phyloP scores from a whole-genome alignment of 1,140 invertebrate genomes.

The Pachyrhynchus sulphureomaculatus region DNA sequence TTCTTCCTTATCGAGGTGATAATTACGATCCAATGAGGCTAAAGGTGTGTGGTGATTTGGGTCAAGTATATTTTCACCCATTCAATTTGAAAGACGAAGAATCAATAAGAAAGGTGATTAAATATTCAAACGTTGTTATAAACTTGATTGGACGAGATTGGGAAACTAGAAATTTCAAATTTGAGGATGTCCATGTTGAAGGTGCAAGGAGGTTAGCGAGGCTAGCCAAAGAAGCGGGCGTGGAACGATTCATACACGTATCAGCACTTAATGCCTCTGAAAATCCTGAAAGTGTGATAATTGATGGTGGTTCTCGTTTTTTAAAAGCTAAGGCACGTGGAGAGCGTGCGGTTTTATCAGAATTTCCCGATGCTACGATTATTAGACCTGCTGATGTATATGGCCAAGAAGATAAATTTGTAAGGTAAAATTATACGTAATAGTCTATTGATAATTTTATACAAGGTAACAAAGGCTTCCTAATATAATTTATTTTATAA shows the following conservation, averaged over 20 bases:
- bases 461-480: too few species aligned
- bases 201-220: conserved; percentile 74
- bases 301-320: conserved; percentile 54
- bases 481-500: too few species aligned
- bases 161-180: conserved; percentile 88
- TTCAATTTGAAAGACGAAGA: conserved; percentile 86
- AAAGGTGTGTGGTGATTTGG: conserved; percentile 90
- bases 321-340: conserved; percentile 66
- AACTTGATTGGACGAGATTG: conserved; percentile 91
- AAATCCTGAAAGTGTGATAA: conserved; percentile 60
- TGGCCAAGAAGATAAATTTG: conserved; percentile 85
- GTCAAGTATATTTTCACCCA: conserved; percentile 90
- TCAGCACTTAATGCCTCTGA: conserved; percentile 73
- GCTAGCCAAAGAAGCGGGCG: conserved; percentile 72
- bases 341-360: conserved; percentile 84
- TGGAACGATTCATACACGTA: conserved; percentile 83
- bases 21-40: conserved; percentile 72
- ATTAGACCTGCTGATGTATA: conserved; percentile 88
- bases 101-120: conserved; percentile 82
- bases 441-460: too few species aligned
- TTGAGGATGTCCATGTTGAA: conserved; percentile 77
- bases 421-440: too few species aligned
- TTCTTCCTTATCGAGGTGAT: conserved; percentile 91
- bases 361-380: conserved; percentile 95
- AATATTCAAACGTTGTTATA: conserved; percentile 96